Conservation (phyloP, 2,888 invertebrate genomes). For the Melangyna quadrimaculata region DNA sequence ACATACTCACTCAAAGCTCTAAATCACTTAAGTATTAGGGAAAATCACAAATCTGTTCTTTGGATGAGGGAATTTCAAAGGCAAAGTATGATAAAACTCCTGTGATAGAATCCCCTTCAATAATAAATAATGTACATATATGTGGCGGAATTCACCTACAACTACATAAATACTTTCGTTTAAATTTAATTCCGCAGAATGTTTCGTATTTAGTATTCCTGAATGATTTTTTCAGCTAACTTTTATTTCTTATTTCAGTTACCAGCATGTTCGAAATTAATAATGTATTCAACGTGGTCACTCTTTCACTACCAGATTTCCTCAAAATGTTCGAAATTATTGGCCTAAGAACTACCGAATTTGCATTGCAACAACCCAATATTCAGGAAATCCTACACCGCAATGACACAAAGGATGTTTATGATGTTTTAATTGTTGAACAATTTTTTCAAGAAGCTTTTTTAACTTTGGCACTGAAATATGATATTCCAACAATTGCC, state of each 20-base stretch:
- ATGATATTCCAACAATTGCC: conserved; percentile 80
- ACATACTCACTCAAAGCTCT: too few relatives aligned
- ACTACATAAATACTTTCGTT: too few relatives aligned
- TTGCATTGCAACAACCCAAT: conserved; percentile 77
- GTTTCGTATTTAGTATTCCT: neutral
- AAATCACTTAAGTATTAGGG: too few relatives aligned
- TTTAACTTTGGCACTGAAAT: conserved; percentile 79
- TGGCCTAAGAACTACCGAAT: conserved; percentile 77
- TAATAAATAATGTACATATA: too few relatives aligned
- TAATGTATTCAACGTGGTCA: conserved; percentile 77
- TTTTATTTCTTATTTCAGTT: neutral
- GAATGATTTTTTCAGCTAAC: neutral
- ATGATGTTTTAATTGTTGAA: conserved; percentile 81
- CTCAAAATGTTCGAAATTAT: conserved; percentile 77
- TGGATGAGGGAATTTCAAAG: too few relatives aligned
- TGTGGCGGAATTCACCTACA: too few relatives aligned
- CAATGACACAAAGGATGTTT: conserved; percentile 76
- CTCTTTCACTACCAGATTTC: conserved; percentile 74
- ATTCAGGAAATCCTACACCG: conserved; percentile 78
- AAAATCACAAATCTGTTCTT: too few relatives aligned
- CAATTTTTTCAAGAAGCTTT: conserved; percentile 81
- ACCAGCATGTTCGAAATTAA: conserved; percentile 70
- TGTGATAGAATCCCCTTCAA: too few relatives aligned
- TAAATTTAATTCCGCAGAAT: neutral
- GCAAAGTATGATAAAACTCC: too few relatives aligned